Evolutionary conservation across 2,888 invertebrate species (phyloP).

Genomic region (Andricus quercusramuli): DNA sequence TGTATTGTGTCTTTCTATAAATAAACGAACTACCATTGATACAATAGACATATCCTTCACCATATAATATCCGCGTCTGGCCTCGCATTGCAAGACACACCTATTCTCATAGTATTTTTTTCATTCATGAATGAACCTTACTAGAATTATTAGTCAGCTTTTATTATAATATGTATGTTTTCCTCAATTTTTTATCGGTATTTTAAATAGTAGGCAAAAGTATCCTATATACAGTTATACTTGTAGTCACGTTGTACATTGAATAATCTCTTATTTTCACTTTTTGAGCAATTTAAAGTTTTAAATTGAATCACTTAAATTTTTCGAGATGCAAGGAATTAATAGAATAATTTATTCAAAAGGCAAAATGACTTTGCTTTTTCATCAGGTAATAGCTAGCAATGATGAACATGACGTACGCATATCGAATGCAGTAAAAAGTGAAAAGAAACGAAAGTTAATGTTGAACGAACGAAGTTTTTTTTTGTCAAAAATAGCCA

Average conservation of each 20-base stretch:
- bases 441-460: no score
- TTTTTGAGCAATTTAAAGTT: neutral
- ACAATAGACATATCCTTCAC: conserved; percentile 9
- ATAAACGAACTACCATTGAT: conserved; percentile 22
- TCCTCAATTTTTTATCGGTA: no score
- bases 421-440: no score
- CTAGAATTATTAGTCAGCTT: no score
- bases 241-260: neutral
- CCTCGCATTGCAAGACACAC: conserved; percentile 27
- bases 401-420: no score
- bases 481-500: no score
- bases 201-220: no score
- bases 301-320: neutral
- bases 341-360: neutral
- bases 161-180: no score
- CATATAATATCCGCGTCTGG: conserved; percentile 10
- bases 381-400: neutral
- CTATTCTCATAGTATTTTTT: conserved; percentile 13
- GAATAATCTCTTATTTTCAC: neutral
- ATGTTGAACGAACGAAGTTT: no score
- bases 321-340: neutral
- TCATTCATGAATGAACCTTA: neutral
- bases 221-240: no score
- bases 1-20: conserved; percentile 12
- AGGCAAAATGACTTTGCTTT: neutral